phyloP scores from a whole-genome alignment of 2,797 vertebrate genomes.

The Serranus cabrilla region DNA sequence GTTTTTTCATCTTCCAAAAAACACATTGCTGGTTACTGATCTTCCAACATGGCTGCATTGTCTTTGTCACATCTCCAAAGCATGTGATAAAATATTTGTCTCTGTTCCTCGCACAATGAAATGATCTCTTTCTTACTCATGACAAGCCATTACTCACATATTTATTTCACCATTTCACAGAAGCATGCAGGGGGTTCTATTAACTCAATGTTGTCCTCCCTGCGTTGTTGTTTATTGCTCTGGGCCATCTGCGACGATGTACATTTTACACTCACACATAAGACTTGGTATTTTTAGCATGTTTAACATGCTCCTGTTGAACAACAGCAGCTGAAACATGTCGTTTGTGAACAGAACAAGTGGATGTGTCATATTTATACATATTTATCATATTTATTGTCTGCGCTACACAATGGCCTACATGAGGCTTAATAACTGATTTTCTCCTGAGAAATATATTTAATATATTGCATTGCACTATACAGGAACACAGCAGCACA shows the following conservation, averaged over 20 bases:
- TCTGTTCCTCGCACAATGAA: constrained; percentile 32
- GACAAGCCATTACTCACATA: constrained; percentile 54
- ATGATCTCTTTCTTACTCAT: constrained; percentile 54
- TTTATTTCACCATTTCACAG: constrained; percentile 35
- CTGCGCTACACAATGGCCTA: background rate
- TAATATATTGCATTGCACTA: constrained; percentile 10
- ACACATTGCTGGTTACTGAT: constrained; percentile 40
- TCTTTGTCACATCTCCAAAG: constrained; percentile 45
- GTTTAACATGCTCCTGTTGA: constrained; percentile 27
- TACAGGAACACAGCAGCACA: constrained; percentile 10
- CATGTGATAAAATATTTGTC: constrained; percentile 42
- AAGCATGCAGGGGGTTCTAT: constrained; percentile 27
- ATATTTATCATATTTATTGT: too few relatives aligned
- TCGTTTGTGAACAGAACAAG: constrained; percentile 5
- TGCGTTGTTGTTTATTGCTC: constrained; percentile 43
- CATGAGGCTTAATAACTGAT: constrained; percentile 9
- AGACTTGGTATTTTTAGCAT: constrained; percentile 50
- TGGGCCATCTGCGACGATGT: constrained; percentile 51
- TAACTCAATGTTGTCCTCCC: constrained; percentile 2
- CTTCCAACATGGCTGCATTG: constrained; percentile 36
- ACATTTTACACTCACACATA: constrained; percentile 35
- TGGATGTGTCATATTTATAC: constrained; percentile 19
- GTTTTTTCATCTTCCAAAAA: constrained; percentile 34
- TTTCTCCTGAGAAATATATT: constrained; percentile 12
- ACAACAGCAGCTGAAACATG: constrained; percentile 35